Percentiles rank a stretch among this genome's conserved stretches.
phyloP scores from a whole-genome alignment of 64 coral and sea anemone species.

The Stichodactyla helianthus region DNA sequence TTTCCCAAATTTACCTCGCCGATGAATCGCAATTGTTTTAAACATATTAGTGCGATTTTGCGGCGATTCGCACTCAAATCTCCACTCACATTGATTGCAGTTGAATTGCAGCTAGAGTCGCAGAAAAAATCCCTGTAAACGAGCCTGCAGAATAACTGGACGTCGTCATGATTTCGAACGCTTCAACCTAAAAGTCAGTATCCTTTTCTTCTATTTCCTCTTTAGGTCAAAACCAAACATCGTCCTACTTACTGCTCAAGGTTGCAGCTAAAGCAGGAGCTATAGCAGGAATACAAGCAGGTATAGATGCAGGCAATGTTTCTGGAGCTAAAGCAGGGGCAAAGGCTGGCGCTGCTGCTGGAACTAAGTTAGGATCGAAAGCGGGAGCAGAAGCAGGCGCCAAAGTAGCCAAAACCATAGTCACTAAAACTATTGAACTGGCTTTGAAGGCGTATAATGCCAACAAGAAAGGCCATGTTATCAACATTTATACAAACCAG shows the following conservation, averaged over 20 bases:
- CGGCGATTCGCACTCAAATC: too few relatives aligned
- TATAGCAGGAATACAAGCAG: slow-evolving; percentile 21
- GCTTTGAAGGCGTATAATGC: slow-evolving; percentile 34
- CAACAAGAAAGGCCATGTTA: neutral
- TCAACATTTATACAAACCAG: neutral
- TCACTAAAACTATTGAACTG: slow-evolving; percentile 21
- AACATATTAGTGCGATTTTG: too few relatives aligned
- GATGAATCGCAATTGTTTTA: too few relatives aligned
- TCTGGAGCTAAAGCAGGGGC: slow-evolving; percentile 34
- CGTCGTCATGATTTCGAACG: too few relatives aligned
- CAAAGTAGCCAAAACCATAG: slow-evolving; percentile 36
- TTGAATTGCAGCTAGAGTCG: too few relatives aligned
- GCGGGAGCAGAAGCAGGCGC: slow-evolving; percentile 56
- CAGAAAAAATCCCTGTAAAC: too few relatives aligned
- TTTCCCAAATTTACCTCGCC: too few relatives aligned
- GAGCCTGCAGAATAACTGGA: too few relatives aligned
- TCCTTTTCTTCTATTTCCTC: too few relatives aligned
- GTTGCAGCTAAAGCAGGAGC: slow-evolving; percentile 33
- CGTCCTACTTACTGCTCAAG: neutral
- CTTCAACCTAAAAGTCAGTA: too few relatives aligned
- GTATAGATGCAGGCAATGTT: neutral
- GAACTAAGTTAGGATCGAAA: slow-evolving; percentile 48
- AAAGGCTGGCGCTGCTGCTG: slow-evolving; percentile 58
- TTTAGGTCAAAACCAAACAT: slow-evolving; percentile 28
- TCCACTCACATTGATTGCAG: too few relatives aligned